Evolutionary conservation across 1,140 invertebrate genomes (phyloP), one percentile per base, ranked within the genome.

Genomic region (Dreissena polymorpha): DNA sequence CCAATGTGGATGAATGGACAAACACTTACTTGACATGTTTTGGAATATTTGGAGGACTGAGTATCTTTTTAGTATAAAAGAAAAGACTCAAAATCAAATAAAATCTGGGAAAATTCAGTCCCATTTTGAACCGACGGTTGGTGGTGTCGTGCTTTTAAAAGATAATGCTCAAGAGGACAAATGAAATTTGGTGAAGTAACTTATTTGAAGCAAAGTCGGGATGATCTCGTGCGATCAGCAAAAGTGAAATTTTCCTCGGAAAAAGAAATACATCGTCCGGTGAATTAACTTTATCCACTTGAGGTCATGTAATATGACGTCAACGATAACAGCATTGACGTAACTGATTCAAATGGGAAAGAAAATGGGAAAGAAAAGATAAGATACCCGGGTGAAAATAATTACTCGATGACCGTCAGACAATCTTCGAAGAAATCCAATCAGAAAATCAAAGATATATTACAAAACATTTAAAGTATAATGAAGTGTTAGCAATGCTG

Each of bases 141-240:
- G 25, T 69, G 75, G 68, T 63, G 23, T 78, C 50, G 75, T 78
- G 3, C 21, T 78, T 50, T 39, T 78, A 10, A 75, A 75, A 39
- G 73, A 75, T n/a, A n/a, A n/a, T 63, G 27, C 18, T 53, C 75
- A 14, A 49, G 39, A 53, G 75, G 75, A 16, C 16, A 65, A 16
- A 65, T 57, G 74, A 78, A 78, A 51, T 68, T 67, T 25, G 75
- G 75, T n/a, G 68, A 69, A 69, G 29, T 78, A 68, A 53, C n/a
- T 18, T 1, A 68, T 53, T 69, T 78, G 21, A 53, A 39, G 25
- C 50, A 18, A 18, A 78, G 75, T 49, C 14, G 23, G 68, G 75
- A 78, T 25, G 29, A 53, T 14, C 12, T 29, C 21, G 39, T 68
- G 53, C 29, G 75, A 21, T 78, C 75, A 49, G 75, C 75, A 14